A percentile compares a stretch with the other conserved stretches of the same genome.
phyloP scores from a whole-genome alignment of 2,797 vertebrate genomes.

The Acropternis orthonyx region DNA sequence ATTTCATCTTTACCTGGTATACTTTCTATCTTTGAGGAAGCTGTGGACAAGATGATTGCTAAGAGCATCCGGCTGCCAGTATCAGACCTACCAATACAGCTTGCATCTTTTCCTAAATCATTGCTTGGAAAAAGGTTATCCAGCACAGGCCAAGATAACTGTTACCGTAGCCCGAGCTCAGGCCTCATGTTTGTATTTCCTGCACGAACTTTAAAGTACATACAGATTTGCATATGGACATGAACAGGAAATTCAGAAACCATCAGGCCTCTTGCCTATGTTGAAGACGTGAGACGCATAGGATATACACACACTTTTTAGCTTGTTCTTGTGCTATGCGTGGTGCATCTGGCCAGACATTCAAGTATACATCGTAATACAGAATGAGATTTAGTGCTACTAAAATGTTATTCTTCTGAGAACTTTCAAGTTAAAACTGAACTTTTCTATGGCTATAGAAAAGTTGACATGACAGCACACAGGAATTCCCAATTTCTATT shows the following conservation, averaged over 20 bases:
- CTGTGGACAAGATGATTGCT: neutral
- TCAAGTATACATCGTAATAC: neutral
- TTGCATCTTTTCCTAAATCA: neutral
- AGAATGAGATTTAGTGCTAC: neutral
- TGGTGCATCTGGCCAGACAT: neutral
- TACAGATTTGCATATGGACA: neutral
- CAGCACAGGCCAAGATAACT: neutral
- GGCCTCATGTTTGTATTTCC: neutral
- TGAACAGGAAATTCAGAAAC: neutral
- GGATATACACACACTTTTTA: fast-evolving
- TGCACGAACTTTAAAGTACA: neutral
- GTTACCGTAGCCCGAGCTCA: neutral
- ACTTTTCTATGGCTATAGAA: neutral
- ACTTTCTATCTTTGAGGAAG: neutral
- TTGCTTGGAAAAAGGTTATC: neutral
- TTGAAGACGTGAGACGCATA: neutral
- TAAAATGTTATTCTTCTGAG: neutral
- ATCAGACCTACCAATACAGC: neutral
- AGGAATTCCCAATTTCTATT: neutral
- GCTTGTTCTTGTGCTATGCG: neutral
- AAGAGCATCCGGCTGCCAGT: neutral
- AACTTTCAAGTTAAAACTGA: neutral
- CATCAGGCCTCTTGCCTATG: neutral
- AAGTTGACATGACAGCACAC: neutral
- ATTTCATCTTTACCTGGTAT: neutral